Conservation (phyloP, 2,113 vertebrate genomes). For the Microcebus ravelobensis region DNA sequence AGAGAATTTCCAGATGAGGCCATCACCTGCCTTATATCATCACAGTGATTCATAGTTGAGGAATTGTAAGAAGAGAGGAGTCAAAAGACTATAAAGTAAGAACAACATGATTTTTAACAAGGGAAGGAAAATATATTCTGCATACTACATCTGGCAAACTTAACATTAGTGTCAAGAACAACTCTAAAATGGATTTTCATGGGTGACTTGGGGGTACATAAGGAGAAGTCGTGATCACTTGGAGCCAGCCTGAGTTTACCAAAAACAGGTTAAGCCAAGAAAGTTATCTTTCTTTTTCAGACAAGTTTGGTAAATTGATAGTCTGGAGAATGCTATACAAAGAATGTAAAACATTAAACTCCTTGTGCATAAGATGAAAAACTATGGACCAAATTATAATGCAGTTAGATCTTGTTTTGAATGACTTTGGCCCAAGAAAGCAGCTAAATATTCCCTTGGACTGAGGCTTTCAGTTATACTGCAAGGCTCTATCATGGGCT, state of each 20-base stretch:
- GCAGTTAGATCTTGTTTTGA: background rate
- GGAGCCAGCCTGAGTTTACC: background rate
- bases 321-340: background rate
- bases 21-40: background rate
- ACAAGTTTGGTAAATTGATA: background rate
- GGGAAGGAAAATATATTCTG: background rate
- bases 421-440: background rate
- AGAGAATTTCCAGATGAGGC: background rate
- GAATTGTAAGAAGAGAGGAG: background rate
- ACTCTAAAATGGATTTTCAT: background rate
- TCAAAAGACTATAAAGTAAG: background rate
- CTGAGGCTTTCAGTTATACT: background rate
- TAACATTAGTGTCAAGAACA: background rate
- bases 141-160: background rate
- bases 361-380: background rate
- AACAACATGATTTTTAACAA: slow-evolving; percentile 8
- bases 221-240: background rate
- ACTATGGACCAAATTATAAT: background rate
- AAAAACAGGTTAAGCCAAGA: background rate
- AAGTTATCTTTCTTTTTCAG: background rate
- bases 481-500: background rate
- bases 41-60: background rate
- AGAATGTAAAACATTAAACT: background rate
- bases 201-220: background rate
- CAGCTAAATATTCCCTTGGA: background rate